phyloP scores from a whole-genome alignment of 2,888 invertebrate genomes.

The Dryocosmus kuriphilus region DNA sequence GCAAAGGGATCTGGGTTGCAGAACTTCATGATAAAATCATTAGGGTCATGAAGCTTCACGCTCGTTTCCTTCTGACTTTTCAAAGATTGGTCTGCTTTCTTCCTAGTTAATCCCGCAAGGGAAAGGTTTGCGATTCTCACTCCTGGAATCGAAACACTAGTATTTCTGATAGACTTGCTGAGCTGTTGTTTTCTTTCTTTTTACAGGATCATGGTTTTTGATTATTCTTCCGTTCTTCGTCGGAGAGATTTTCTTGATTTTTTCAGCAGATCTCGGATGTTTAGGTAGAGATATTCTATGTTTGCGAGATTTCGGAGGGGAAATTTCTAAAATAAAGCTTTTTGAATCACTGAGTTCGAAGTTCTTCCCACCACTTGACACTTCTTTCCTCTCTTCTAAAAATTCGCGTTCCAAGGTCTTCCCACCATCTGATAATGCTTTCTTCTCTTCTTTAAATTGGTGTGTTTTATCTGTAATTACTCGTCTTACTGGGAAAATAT shows the following conservation, averaged over 20 bases:
- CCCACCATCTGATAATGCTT: slow-evolving; percentile 33
- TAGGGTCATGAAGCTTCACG: slow-evolving; percentile 64
- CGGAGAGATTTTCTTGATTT: slow-evolving; percentile 41
- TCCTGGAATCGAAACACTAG: slow-evolving; percentile 61
- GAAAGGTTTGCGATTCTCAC: slow-evolving; percentile 67
- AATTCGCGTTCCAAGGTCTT: slow-evolving; percentile 17
- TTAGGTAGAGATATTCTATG: background rate
- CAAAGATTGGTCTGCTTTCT: slow-evolving; percentile 44
- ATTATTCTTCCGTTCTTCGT: slow-evolving; percentile 40
- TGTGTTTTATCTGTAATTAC: slow-evolving; percentile 3
- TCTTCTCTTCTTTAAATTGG: background rate
- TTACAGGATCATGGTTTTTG: background rate
- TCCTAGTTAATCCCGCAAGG: slow-evolving; percentile 57
- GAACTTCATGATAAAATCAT: slow-evolving; percentile 73
- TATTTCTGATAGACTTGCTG: slow-evolving; percentile 51
- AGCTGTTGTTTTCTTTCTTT: slow-evolving; percentile 37
- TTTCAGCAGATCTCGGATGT: background rate
- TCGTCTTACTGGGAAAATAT: slow-evolving; percentile 35
- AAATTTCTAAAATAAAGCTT: slow-evolving; percentile 50
- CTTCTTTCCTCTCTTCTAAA: background rate
- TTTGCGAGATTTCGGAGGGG: slow-evolving; percentile 44
- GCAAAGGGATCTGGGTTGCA: slow-evolving; percentile 80
- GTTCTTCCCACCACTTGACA: slow-evolving; percentile 39
- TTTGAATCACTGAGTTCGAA: slow-evolving; percentile 5
- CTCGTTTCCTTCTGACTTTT: slow-evolving; percentile 58